A percentile compares a stretch with the other conserved stretches of the same genome.
Evolutionary conservation across 1,140 invertebrate species (phyloP).

Genomic region (Acromyrmex charruanus): DNA sequence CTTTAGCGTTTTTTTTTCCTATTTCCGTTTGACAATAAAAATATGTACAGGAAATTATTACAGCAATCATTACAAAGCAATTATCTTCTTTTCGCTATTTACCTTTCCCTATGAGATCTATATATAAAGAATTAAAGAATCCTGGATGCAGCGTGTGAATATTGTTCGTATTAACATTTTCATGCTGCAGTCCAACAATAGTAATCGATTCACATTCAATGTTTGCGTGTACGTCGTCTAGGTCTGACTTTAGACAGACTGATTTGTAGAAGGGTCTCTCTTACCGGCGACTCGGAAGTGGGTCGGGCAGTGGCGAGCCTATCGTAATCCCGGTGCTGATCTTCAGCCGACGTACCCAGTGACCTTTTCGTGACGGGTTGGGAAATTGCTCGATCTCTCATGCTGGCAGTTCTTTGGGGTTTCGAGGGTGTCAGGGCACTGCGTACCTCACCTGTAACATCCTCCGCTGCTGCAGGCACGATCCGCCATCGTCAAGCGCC

Average conservation of each 20-base stretch:
- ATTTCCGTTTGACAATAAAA: neutral
- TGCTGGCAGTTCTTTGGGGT: conserved; percentile 93
- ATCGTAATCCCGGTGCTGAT: conserved; percentile 79
- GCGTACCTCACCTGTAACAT: conserved; percentile 91
- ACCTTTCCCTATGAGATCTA: neutral
- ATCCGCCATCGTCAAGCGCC: conserved; percentile 85
- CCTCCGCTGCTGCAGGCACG: conserved; percentile 86
- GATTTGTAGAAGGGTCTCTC: neutral
- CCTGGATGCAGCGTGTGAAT: neutral
- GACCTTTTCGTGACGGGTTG: conserved; percentile 79
- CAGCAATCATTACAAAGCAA: neutral
- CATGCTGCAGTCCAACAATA: neutral
- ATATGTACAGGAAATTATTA: neutral
- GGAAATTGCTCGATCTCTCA: conserved; percentile 88
- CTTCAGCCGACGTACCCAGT: conserved; percentile 41
- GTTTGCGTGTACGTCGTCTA: neutral
- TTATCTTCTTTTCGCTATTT: conserved; percentile 9
- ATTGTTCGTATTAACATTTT: neutral
- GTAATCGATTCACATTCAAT: neutral
- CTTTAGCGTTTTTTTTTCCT: neutral
- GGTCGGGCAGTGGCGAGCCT: conserved; percentile 67
- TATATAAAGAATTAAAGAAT: neutral
- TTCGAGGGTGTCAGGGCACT: conserved; percentile 92
- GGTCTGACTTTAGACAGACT: neutral
- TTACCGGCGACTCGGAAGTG: conserved; percentile 81